Percentiles rank a stretch among this genome's conserved stretches.
Evolutionary conservation across 2,113 vertebrate species (phyloP).

Genomic region (Daboia siamensis): DNA sequence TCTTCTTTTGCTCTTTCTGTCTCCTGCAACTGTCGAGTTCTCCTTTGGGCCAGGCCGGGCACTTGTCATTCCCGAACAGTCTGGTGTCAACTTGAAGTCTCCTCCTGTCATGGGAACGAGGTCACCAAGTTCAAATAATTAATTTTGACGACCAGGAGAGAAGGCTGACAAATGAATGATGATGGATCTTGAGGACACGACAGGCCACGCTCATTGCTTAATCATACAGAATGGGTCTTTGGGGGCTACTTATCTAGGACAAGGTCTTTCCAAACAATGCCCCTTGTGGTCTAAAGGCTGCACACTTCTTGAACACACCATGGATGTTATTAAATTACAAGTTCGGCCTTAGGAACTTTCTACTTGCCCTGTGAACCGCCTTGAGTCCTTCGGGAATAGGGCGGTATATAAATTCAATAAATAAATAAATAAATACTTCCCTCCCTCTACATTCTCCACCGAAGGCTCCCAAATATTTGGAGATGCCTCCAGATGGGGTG

Average conservation of each 20-base stretch:
- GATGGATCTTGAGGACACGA: slow-evolving; percentile 51
- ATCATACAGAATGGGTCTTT: slow-evolving; percentile 36
- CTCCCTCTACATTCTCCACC: neutral
- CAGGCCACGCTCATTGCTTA: slow-evolving; percentile 55
- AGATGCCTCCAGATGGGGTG: too few species aligned
- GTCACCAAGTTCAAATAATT: slow-evolving; percentile 51
- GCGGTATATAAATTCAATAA: too few species aligned
- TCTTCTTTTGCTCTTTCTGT: neutral
- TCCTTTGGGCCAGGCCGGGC: neutral
- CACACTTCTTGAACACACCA: slow-evolving; percentile 12
- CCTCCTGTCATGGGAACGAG: neutral
- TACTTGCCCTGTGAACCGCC: too few species aligned
- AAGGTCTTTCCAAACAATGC: slow-evolving; percentile 40
- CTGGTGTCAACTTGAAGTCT: slow-evolving; percentile 24
- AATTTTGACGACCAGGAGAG: slow-evolving; percentile 42
- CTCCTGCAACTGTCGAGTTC: neutral
- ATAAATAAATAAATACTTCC: too few species aligned
- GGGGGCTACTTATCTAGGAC: slow-evolving; percentile 46
- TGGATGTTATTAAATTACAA: slow-evolving; percentile 15
- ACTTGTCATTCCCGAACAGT: neutral
- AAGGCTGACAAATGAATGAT: slow-evolving; percentile 57
- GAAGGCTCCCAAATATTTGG: neutral
- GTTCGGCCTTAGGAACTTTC: neutral
- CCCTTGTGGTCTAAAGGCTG: slow-evolving; percentile 16
- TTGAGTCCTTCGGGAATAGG: too few species aligned